Conservation (phyloP, 23 tunicate genomes). For the Aplidium turbinatum region DNA sequence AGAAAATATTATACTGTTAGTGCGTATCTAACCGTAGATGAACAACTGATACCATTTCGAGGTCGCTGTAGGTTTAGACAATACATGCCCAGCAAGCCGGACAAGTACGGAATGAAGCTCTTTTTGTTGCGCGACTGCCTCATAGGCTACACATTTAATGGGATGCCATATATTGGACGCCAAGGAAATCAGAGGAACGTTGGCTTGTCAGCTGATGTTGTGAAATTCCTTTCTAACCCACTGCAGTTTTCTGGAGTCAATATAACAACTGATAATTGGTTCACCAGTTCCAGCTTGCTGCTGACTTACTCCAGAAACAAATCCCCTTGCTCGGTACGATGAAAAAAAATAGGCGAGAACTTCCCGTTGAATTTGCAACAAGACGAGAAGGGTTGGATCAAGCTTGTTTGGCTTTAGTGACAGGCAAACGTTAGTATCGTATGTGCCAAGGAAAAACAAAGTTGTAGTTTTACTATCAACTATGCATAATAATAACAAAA, state of each 20-base stretch:
- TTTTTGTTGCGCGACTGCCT: slow-evolving; percentile 23
- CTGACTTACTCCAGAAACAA: slow-evolving; percentile 14
- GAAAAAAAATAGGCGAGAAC: slow-evolving; percentile 9
- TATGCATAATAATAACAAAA: too few species aligned
- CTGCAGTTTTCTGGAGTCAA: slow-evolving; percentile 36
- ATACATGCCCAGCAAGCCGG: slow-evolving; percentile 38
- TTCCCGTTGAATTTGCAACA: slow-evolving; percentile 10
- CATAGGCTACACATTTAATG: slow-evolving; percentile 34
- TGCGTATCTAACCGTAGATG: slow-evolving; percentile 32
- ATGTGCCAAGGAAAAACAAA: too few species aligned
- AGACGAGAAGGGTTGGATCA: slow-evolving; percentile 14
- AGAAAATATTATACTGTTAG: slow-evolving; percentile 19
- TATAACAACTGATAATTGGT: slow-evolving; percentile 32
- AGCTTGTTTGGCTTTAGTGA: slow-evolving; percentile 24
- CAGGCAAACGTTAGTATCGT: background rate
- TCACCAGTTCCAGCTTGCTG: slow-evolving; percentile 40
- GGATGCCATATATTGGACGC: slow-evolving; percentile 29
- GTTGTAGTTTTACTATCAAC: too few species aligned
- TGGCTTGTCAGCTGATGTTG: slow-evolving; percentile 34
- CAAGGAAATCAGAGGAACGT: slow-evolving; percentile 40
- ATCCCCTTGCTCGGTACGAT: slow-evolving; percentile 23
- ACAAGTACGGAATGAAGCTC: slow-evolving; percentile 43
- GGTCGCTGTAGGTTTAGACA: slow-evolving; percentile 31
- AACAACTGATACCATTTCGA: slow-evolving; percentile 41
- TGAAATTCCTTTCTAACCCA: slow-evolving; percentile 18